Evolutionary conservation across 2,113 vertebrate genomes (phyloP).

Genomic region (Phoenicopterus ruber): DNA sequence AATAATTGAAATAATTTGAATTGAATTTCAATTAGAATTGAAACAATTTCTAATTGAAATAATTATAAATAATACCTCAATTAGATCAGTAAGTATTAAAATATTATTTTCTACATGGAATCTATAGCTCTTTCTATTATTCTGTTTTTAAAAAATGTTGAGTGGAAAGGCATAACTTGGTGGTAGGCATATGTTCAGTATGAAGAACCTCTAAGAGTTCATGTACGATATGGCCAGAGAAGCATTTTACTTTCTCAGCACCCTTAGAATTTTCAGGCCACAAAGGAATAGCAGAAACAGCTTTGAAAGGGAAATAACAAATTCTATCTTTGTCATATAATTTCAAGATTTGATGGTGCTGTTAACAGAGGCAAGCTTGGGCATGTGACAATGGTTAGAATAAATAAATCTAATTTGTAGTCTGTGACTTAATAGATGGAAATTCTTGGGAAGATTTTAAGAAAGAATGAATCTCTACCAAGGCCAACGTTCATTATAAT

Average conservation of each 20-base stretch:
- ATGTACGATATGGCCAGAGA: neutral
- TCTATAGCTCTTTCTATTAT: neutral
- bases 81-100: neutral
- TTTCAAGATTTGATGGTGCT: neutral
- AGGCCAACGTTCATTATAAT: neutral
- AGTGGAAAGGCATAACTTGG: neutral
- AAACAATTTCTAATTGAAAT: neutral
- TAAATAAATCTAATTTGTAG: neutral
- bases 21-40: neutral
- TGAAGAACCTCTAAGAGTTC: neutral
- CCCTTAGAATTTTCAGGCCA: neutral
- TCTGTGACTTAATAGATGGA: slow-evolving; percentile 29
- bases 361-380: neutral
- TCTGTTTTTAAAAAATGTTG: neutral
- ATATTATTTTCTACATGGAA: neutral
- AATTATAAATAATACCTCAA: neutral
- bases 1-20: neutral
- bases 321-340: slow-evolving; percentile 29
- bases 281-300: slow-evolving; percentile 34
- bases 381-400: slow-evolving; percentile 27
- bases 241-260: neutral
- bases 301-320: slow-evolving; percentile 29
- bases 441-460: slow-evolving; percentile 44
- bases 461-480: neutral
- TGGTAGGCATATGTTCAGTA: neutral